Evolutionary conservation across 1,140 invertebrate species (phyloP).

Genomic region (Lineus longissimus): DNA sequence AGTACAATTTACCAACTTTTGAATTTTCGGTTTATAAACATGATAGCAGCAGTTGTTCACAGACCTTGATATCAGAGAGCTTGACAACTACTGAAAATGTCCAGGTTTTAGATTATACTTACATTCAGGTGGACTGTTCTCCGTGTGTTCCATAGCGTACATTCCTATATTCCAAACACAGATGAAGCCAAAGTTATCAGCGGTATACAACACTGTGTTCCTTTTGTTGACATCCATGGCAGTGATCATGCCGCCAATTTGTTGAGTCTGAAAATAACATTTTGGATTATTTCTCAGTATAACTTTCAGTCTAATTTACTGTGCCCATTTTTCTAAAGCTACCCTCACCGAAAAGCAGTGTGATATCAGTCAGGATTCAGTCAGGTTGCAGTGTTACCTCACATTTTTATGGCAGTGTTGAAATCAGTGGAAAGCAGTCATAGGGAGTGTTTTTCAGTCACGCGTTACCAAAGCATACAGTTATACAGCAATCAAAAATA

Average conservation of each 20-base stretch:
- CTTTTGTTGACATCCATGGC: conserved; percentile 27
- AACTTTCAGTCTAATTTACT: not conserved
- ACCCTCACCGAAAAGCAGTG: too few species aligned
- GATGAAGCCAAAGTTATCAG: conserved; percentile 51
- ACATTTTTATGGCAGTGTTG: too few species aligned
- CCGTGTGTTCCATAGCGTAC: conserved; percentile 35
- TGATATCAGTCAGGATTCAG: too few species aligned
- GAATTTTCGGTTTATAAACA: too few species aligned
- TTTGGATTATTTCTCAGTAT: not conserved
- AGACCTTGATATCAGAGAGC: too few species aligned
- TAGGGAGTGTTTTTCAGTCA: too few species aligned
- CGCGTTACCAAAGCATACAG: too few species aligned
- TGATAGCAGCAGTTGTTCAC: too few species aligned
- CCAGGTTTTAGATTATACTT: conserved; percentile 10
- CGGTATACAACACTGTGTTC: conserved; percentile 39
- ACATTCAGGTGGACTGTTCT: conserved; percentile 41
- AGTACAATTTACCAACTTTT: not conserved
- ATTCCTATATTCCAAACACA: conserved; percentile 47
- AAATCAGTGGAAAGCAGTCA: too few species aligned
- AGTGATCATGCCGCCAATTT: conserved; percentile 32
- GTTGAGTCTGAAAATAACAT: conserved; percentile 7
- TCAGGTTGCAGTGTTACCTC: too few species aligned
- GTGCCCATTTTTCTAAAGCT: not conserved
- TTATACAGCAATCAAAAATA: too few species aligned
- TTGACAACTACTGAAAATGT: not conserved